Evolutionary conservation across 2,113 vertebrate species (phyloP), one percentile per base, ranked within the genome.

Genomic region (Lates calcarifer): DNA sequence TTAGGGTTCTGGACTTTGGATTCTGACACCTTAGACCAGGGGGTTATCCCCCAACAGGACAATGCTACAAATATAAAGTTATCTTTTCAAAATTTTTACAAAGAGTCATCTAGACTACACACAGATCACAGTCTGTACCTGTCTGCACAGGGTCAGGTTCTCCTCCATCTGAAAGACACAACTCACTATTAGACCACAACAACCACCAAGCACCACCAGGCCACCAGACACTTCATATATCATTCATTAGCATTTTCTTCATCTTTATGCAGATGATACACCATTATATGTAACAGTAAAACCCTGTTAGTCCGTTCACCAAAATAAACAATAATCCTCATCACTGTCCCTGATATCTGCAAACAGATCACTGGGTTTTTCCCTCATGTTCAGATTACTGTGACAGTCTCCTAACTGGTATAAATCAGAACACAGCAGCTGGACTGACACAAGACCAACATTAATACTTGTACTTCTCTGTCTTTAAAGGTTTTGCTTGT

Each of bases 121-220:
- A 43, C 26, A 43, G 35, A 33, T 29, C 31, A 33, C 63, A 55
- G 43, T 7, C 14, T 20, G 68, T 87, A 90, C 88, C 88, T 83
- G 85, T 77, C n/a, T 67, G 79, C 57, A 85, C 73, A 28, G 0
- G 14, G 64, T 81, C 72, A 56, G 53, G 41, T 60, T 82, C 80
- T 56, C 31, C 74, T 74, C 81, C 87, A 79, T 64, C 85, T 87
- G 81, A 68, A 81, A 90, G 14, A 83, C 28, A 86, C 29, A 41
- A 11, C n/a, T 68, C 58, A 39, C 9, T 12, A 26, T 88, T 84
- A 85, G 45, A 56, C 33, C 12, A 2, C 29, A 55, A 20, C 15
- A 20, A 51, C 29, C 61, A 14, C 4, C 26, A 57, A 20, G 12
- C 13, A 29, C 13, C n/a, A n/a, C n/a, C n/a, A n/a, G n/a, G n/a